Evolutionary conservation across 2,113 vertebrate genomes (phyloP).

Genomic region (Apodemus speciosus): DNA sequence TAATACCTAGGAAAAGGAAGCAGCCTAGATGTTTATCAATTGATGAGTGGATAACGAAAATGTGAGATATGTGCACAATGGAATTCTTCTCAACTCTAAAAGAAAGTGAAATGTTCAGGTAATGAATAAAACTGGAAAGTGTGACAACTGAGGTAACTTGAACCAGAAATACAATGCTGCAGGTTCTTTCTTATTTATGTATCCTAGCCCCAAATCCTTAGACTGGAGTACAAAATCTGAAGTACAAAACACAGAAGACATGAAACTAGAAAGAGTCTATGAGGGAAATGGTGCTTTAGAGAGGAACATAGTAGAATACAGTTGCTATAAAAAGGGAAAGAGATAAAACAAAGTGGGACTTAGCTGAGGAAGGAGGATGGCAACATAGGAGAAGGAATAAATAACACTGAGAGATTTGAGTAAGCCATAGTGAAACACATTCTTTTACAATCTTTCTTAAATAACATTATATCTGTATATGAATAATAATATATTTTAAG

Average conservation of each 20-base stretch:
- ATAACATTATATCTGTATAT: background rate
- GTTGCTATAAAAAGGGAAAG: background rate
- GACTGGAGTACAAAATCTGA: background rate
- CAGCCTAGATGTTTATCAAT: background rate
- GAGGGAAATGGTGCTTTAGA: background rate
- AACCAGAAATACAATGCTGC: background rate
- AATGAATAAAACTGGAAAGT: background rate
- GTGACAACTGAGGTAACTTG: background rate
- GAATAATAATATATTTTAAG: background rate
- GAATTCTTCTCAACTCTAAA: background rate
- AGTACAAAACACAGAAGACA: background rate
- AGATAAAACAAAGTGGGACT: background rate
- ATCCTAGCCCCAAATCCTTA: background rate
- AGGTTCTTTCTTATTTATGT: background rate
- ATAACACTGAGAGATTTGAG: background rate
- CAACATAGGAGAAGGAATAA: background rate
- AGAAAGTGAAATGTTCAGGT: background rate
- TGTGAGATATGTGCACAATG: background rate
- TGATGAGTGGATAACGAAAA: background rate
- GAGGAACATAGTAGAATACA: background rate
- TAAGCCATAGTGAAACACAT: background rate
- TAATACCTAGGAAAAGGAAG: background rate
- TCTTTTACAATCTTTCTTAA: background rate
- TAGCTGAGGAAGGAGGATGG: background rate
- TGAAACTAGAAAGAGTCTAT: background rate